Evolutionary conservation across 1,140 invertebrate species (phyloP).

Genomic region (Dreissena polymorpha): DNA sequence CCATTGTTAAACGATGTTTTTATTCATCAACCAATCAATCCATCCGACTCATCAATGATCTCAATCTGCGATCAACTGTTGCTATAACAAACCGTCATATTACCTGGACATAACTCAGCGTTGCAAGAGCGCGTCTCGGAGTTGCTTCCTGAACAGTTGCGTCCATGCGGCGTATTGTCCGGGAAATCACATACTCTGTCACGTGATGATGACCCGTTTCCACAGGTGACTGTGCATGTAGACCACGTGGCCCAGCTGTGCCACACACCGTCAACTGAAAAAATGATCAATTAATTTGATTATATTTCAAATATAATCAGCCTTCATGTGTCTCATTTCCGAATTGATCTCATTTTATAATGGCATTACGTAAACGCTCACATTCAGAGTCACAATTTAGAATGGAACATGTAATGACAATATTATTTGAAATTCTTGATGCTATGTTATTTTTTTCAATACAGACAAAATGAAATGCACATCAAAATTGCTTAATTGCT

Average conservation of each 20-base stretch:
- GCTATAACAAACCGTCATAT: no score
- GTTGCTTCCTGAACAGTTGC: slow-evolving; percentile 21
- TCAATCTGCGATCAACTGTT: no score
- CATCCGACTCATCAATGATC: neutral
- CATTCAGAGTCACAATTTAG: neutral
- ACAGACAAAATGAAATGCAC: no score
- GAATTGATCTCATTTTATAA: neutral
- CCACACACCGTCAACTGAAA: slow-evolving; percentile 67
- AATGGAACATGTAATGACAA: neutral
- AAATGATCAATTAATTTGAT: neutral
- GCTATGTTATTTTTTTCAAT: neutral
- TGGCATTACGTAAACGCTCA: neutral
- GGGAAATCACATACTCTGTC: slow-evolving; percentile 27
- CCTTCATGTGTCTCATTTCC: neutral
- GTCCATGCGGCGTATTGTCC: slow-evolving; percentile 66
- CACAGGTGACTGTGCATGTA: slow-evolving; percentile 63
- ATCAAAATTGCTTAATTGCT: neutral
- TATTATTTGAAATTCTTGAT: neutral
- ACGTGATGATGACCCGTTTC: slow-evolving; percentile 56
- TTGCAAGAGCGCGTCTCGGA: slow-evolving; percentile 8
- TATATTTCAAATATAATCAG: neutral
- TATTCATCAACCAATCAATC: neutral
- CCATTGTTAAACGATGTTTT: no score
- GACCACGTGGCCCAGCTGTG: slow-evolving; percentile 61
- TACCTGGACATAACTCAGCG: slow-evolving; percentile 37